These are phyloP conservation scores for Procambarus clarkii DNA, from an alignment of 1,140 invertebrate species.

Conservation along the genomic window DNA sequence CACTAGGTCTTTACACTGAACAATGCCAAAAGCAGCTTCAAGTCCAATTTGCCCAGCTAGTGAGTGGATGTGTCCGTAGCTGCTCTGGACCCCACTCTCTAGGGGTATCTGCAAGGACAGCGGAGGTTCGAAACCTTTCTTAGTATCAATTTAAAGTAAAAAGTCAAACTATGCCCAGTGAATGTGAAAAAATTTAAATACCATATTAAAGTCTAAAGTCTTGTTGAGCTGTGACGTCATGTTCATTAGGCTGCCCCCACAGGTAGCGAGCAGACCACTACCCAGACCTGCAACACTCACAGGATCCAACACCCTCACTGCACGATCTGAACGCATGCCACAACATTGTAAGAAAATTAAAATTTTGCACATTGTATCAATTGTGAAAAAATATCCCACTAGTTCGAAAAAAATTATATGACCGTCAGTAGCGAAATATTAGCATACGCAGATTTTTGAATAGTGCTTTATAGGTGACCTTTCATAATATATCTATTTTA, in stretches of 20 bases:
- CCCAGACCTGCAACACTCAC: conserved; percentile 22
- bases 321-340: not conserved
- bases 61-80: conserved; percentile 36
- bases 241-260: not conserved
- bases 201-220: not conserved
- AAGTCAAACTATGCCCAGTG: not conserved
- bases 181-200: not conserved
- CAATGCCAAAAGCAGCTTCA: conserved; percentile 21
- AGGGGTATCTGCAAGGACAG: conserved; percentile 4
- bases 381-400: no score
- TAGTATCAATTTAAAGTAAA: not conserved
- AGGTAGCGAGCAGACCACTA: conserved; percentile 33
- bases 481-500: not conserved
- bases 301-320: conserved; percentile 3
- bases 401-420: no score
- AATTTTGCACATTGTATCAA: no score
- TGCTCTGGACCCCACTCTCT: not conserved
- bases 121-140: not conserved
- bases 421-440: no score
- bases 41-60: not conserved
- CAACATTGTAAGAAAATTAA: no score
- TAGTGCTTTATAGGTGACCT: no score
- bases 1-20: conserved; percentile 29
- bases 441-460: no score
- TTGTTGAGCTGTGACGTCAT: not conserved